phyloP scores from a whole-genome alignment of 2,113 vertebrate genomes.

The Rafetus swinhoei region DNA sequence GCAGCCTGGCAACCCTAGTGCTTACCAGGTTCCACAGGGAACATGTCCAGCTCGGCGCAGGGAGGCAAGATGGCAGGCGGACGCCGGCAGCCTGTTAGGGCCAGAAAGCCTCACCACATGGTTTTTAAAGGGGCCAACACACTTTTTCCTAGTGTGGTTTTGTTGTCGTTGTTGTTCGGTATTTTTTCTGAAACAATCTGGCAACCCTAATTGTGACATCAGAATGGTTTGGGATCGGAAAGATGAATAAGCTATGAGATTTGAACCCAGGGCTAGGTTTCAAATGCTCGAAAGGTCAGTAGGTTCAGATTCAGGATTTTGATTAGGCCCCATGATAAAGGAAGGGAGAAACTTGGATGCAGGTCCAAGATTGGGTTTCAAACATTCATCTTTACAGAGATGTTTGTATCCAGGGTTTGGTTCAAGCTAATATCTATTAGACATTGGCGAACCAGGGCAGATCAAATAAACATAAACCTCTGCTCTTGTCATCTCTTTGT shows the following conservation, averaged over 20 bases:
- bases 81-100: too few relatives aligned
- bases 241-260: neutral
- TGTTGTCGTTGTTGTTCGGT: too few relatives aligned
- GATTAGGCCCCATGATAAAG: neutral
- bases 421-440: neutral
- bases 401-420: neutral
- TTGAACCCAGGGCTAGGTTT: neutral
- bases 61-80: too few relatives aligned
- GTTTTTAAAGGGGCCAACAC: too few relatives aligned
- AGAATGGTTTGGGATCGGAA: neutral
- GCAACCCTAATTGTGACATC: neutral
- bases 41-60: too few relatives aligned
- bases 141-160: too few relatives aligned
- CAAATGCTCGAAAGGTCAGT: accelerated
- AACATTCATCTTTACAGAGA: neutral
- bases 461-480: neutral
- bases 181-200: too few relatives aligned
- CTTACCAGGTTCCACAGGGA: too few relatives aligned
- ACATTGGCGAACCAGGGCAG: neutral
- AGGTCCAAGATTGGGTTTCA: neutral
- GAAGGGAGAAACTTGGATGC: neutral
- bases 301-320: neutral
- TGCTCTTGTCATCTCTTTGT: neutral
- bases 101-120: too few relatives aligned
- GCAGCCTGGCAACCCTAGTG: too few relatives aligned